Evolutionary conservation across 2,888 invertebrate species (phyloP).

Genomic region (Himalopsyche tibetana): DNA sequence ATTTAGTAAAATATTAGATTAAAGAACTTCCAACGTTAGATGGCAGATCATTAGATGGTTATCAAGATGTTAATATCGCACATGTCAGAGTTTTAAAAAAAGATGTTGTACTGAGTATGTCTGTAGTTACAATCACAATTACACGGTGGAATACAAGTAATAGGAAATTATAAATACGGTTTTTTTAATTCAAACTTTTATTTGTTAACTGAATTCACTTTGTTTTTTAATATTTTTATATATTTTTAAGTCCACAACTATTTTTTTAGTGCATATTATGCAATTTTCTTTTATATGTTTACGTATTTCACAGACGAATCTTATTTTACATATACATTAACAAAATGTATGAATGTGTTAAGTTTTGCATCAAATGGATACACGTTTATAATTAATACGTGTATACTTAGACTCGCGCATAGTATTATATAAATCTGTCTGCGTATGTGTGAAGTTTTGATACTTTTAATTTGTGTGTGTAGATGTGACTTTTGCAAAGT

Average conservation of each 20-base stretch:
- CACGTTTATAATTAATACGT: conserved; percentile 22
- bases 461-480: conserved; percentile 44
- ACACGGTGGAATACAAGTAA: no score
- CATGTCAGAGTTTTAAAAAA: no score
- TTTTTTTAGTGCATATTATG: background rate
- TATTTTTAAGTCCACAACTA: background rate
- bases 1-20: no score
- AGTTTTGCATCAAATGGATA: background rate
- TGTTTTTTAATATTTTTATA: no score
- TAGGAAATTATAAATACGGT: no score
- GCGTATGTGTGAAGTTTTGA: conserved; percentile 13
- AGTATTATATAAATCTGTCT: background rate
- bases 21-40: no score
- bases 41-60: no score
- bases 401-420: conserved; percentile 5
- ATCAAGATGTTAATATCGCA: no score
- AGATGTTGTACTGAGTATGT: no score
- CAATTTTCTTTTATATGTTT: background rate
- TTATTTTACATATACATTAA: background rate
- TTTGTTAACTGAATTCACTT: no score
- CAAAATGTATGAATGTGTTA: background rate
- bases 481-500: conserved; percentile 54
- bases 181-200: no score
- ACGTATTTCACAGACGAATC: background rate
- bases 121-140: no score